These are phyloP conservation scores for Tachypleus tridentatus DNA, from an alignment of 1,140 invertebrate species.

Conservation along the genomic window DNA sequence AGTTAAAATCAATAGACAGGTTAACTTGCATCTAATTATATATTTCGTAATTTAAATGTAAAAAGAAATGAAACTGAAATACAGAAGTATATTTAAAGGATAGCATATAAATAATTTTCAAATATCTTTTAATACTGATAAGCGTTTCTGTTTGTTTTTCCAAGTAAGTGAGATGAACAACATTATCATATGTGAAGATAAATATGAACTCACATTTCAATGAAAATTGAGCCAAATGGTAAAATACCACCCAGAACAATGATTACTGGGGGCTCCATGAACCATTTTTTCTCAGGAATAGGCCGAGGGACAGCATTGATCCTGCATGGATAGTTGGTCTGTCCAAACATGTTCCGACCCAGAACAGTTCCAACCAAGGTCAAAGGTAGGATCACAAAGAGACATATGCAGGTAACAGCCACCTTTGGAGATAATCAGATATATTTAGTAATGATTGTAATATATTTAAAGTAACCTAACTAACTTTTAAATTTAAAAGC, in stretches of 20 bases:
- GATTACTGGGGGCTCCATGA: slow-evolving; percentile 95
- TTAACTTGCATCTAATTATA: too few species aligned
- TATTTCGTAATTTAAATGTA: too few species aligned
- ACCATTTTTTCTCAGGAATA: slow-evolving; percentile 99
- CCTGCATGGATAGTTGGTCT: slow-evolving; percentile 92
- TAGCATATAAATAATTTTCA: too few species aligned
- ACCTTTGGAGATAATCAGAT: slow-evolving; percentile 45
- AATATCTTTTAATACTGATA: background rate
- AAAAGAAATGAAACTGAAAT: too few species aligned
- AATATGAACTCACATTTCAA: slow-evolving; percentile 76
- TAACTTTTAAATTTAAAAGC: background rate
- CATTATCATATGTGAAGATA: background rate
- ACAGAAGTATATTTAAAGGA: background rate
- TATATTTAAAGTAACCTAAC: background rate
- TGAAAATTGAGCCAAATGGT: slow-evolving; percentile 99
- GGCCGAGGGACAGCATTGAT: slow-evolving; percentile 97
- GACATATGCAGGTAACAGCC: slow-evolving; percentile 91
- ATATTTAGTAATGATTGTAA: background rate
- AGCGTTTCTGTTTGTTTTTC: background rate
- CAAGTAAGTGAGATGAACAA: background rate
- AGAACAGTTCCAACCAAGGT: slow-evolving; percentile 90
- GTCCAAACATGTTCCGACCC: slow-evolving; percentile 86
- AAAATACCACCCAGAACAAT: slow-evolving; percentile 89
- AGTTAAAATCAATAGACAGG: too few species aligned
- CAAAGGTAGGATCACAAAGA: slow-evolving; percentile 94